Conservation (phyloP, 2,888 invertebrate species). For the Chydorus sphaericus region DNA sequence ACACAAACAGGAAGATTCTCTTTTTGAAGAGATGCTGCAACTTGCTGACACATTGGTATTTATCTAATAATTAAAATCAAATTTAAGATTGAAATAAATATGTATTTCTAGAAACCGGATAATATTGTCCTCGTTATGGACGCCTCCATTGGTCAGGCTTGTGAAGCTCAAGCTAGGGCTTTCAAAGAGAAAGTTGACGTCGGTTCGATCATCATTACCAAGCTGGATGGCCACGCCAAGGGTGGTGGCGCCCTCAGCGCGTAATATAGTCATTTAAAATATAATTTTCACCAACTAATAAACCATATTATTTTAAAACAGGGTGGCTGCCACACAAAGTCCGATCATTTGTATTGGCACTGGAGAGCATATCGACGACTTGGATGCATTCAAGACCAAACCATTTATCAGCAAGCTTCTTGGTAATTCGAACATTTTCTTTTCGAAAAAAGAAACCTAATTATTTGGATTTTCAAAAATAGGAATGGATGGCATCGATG, state of each 20-base stretch:
- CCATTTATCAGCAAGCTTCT: slow-evolving; percentile 96
- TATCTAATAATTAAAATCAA: slow-evolving; percentile 1
- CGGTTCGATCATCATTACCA: slow-evolving; percentile 97
- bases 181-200: slow-evolving; percentile 99
- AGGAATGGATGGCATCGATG: slow-evolving; percentile 98
- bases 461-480: no score
- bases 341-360: slow-evolving; percentile 99
- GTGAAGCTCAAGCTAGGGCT: slow-evolving; percentile 87
- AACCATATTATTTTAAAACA: slow-evolving; percentile 26
- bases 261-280: slow-evolving; percentile 43
- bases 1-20: slow-evolving; percentile 96
- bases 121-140: slow-evolving; percentile 99
- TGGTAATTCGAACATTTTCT: no score
- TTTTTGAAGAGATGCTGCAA: slow-evolving; percentile 99
- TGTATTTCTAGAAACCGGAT: slow-evolving; percentile 59
- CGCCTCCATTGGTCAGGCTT: slow-evolving; percentile 86
- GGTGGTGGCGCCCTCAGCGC: slow-evolving; percentile 98
- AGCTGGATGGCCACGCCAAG: slow-evolving; percentile 97
- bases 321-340: slow-evolving; percentile 94
- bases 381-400: slow-evolving; percentile 96
- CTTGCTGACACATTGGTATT: slow-evolving; percentile 85
- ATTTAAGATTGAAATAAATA: neutral
- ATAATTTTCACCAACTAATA: neutral
- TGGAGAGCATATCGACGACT: slow-evolving; percentile 98
- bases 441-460: no score